These are phyloP conservation scores for Heliconius cydno DNA, from an alignment of 2,888 invertebrate species.

Conservation along the genomic window DNA sequence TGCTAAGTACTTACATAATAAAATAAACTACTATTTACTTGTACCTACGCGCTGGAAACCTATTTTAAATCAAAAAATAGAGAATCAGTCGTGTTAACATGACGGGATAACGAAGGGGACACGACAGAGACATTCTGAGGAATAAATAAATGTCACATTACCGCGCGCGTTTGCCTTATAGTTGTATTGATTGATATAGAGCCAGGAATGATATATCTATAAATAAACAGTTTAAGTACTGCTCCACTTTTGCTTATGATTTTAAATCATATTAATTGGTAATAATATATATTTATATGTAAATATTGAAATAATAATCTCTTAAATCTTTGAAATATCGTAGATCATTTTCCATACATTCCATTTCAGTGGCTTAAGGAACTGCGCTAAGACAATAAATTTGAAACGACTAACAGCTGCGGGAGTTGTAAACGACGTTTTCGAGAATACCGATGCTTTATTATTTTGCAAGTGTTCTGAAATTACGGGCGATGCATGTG, in stretches of 20 bases:
- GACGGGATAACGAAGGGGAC: constrained; percentile 62
- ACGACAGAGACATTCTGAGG: constrained; percentile 73
- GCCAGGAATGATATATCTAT: constrained; percentile 61
- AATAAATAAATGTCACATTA: constrained; percentile 81
- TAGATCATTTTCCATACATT: constrained; percentile 27
- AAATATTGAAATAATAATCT: not conserved
- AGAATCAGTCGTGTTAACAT: constrained; percentile 65
- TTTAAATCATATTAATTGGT: not conserved
- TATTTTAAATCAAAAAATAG: constrained; percentile 47
- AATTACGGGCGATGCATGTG: constrained; percentile 67
- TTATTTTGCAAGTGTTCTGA: constrained; percentile 68
- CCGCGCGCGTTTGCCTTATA: constrained; percentile 59
- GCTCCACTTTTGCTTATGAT: not conserved
- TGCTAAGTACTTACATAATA: not conserved
- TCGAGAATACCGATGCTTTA: constrained; percentile 73
- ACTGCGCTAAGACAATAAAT: constrained; percentile 52
- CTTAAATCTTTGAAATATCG: constrained; percentile 26
- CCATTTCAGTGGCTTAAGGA: constrained; percentile 39
- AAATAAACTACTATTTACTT: not conserved
- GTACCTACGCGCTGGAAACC: constrained; percentile 24
- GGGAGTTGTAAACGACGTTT: constrained; percentile 61
- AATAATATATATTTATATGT: not conserved
- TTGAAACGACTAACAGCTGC: constrained; percentile 67
- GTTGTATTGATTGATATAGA: constrained; percentile 73
- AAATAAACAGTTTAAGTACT: constrained; percentile 40